These are phyloP conservation scores for Bothrops jararaca DNA, from an alignment of 2,113 vertebrate species.

Conservation along the genomic window DNA sequence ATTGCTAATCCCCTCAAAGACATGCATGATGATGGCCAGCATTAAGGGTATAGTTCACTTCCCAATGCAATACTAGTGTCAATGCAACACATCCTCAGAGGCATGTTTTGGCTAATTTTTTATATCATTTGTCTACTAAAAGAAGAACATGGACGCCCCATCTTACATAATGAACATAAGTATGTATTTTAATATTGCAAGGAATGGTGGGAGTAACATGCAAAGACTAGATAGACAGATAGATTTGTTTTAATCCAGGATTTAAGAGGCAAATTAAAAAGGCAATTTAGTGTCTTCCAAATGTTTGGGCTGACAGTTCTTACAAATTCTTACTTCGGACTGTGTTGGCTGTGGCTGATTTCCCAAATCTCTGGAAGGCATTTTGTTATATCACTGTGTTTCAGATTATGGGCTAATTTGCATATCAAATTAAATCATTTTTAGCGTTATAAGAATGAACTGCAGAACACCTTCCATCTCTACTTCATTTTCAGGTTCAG, in stretches of 20 bases:
- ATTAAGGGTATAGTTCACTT: neutral
- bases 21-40: no score
- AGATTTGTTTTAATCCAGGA: neutral
- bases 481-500: neutral
- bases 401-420: neutral
- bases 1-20: neutral
- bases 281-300: neutral
- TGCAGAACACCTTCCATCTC: neutral
- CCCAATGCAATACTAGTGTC: neutral
- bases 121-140: neutral
- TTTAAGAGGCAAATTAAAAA: neutral
- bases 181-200: neutral
- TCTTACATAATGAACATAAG: neutral
- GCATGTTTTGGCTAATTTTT: neutral
- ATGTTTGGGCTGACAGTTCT: neutral
- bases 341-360: neutral
- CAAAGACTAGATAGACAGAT: neutral
- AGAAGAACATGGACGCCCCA: neutral
- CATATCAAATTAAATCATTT: neutral
- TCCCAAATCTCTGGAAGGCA: neutral
- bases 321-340: neutral
- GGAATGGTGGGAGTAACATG: neutral
- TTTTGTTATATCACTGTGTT: neutral
- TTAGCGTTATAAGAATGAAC: neutral
- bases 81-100: neutral